Evolutionary conservation across 2,113 vertebrate species (phyloP).

Genomic region (Centropristis striata): DNA sequence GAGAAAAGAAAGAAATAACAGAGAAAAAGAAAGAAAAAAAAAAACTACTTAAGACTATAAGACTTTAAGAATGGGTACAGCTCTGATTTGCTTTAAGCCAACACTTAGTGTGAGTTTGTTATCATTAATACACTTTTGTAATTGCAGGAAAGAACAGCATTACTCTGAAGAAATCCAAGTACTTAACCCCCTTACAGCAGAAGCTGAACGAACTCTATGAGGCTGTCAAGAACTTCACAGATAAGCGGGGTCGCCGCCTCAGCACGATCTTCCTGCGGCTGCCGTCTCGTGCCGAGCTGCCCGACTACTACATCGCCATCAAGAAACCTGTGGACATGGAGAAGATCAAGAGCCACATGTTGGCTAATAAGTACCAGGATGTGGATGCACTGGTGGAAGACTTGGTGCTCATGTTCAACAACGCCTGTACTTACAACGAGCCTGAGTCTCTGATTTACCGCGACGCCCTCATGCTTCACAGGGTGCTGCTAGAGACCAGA

Average conservation of each 20-base stretch:
- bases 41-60: too few species aligned
- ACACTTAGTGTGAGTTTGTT: background rate
- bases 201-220: constrained; percentile 98
- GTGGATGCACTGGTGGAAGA: constrained; percentile 98
- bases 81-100: too few species aligned
- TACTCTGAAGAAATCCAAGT: constrained; percentile 97
- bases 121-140: constrained; percentile 16
- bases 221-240: constrained; percentile 97
- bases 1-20: too few species aligned
- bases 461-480: constrained; percentile 95
- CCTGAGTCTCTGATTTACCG: constrained; percentile 98
- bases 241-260: constrained; percentile 97
- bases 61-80: too few species aligned
- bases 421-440: constrained; percentile 98
- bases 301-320: constrained; percentile 98
- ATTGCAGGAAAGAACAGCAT: constrained; percentile 94
- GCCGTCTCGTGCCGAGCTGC: constrained; percentile 97
- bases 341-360: constrained; percentile 97
- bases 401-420: constrained; percentile 99
- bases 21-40: too few species aligned
- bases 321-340: constrained; percentile 99
- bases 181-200: constrained; percentile 97
- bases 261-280: constrained; percentile 97
- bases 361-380: constrained; percentile 99
- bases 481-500: constrained; percentile 94